A percentile compares a stretch with the other conserved stretches of the same genome.
These are phyloP conservation scores for Plumapathes pennacea DNA, from an alignment of 92 coral and sea anemone genomes.

Conservation along the genomic window DNA sequence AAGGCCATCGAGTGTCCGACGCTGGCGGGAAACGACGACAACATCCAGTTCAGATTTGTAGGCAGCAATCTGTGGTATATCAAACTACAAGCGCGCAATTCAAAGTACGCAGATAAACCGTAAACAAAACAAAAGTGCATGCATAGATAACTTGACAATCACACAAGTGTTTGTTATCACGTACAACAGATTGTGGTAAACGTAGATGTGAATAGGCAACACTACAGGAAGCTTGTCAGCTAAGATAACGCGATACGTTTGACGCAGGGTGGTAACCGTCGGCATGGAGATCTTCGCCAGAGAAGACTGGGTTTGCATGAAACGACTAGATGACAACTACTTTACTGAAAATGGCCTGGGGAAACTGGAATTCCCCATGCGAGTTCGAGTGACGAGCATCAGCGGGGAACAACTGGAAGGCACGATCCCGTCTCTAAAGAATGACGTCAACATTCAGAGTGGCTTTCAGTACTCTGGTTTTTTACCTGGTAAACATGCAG, in stretches of 20 bases:
- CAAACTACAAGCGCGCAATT: constrained; percentile 73
- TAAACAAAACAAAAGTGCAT: too few species aligned
- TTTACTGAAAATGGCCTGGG: constrained; percentile 54
- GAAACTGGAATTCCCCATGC: constrained; percentile 58
- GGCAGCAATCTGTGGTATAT: constrained; percentile 73
- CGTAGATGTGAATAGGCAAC: too few species aligned
- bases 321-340: constrained; percentile 56
- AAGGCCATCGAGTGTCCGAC: constrained; percentile 75
- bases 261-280: constrained; percentile 62
- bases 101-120: constrained; percentile 64
- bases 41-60: constrained; percentile 62
- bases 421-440: constrained; percentile 43
- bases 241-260: too few species aligned
- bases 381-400: constrained; percentile 70
- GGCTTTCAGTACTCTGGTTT: constrained; percentile 69
- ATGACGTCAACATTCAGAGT: constrained; percentile 49
- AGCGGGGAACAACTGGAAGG: constrained; percentile 67
- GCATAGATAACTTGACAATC: too few species aligned
- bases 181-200: too few species aligned
- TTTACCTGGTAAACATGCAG: constrained; percentile 30
- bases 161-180: too few species aligned
- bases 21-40: constrained; percentile 55
- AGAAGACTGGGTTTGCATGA: constrained; percentile 65
- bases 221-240: too few species aligned
- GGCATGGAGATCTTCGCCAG: constrained; percentile 65